These are phyloP conservation scores for Salvelinus sp. DNA, from an alignment of 2,113 vertebrate species.

Conservation along the genomic window DNA sequence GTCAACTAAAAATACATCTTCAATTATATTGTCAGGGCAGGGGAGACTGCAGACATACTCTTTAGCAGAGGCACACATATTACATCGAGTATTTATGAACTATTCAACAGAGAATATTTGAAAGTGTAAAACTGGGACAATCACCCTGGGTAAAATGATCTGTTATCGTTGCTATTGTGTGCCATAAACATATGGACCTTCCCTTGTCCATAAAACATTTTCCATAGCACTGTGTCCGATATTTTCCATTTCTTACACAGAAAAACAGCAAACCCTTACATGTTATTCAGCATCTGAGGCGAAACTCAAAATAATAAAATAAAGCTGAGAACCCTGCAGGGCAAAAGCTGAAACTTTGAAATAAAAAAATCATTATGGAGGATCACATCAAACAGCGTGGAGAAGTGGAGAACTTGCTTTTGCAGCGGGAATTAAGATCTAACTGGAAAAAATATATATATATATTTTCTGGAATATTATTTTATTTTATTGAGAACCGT, in stretches of 20 bases:
- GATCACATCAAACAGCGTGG: slow-evolving; percentile 60
- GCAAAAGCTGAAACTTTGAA: slow-evolving; percentile 60
- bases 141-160: slow-evolving; percentile 18
- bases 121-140: slow-evolving; percentile 29
- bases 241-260: slow-evolving; percentile 46
- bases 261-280: slow-evolving; percentile 47
- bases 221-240: slow-evolving; percentile 45
- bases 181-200: slow-evolving; percentile 34
- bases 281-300: slow-evolving; percentile 58
- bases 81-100: slow-evolving; percentile 25
- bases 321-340: slow-evolving; percentile 59
- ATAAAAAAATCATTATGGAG: slow-evolving; percentile 65
- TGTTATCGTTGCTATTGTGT: slow-evolving; percentile 30
- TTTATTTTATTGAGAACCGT: slow-evolving; percentile 20
- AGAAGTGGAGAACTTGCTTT: slow-evolving; percentile 56
- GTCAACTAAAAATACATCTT: not conserved
- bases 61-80: slow-evolving; percentile 26
- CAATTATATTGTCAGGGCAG: slow-evolving; percentile 8
- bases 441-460: slow-evolving; percentile 25
- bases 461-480: slow-evolving; percentile 31
- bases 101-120: not conserved
- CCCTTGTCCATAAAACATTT: slow-evolving; percentile 4
- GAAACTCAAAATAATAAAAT: slow-evolving; percentile 60
- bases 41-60: not conserved
- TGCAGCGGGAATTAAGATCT: slow-evolving; percentile 64